A percentile compares a stretch with the other conserved stretches of the same genome.
phyloP scores from a whole-genome alignment of 1,140 invertebrate species.

The Araneus ventricosus region DNA sequence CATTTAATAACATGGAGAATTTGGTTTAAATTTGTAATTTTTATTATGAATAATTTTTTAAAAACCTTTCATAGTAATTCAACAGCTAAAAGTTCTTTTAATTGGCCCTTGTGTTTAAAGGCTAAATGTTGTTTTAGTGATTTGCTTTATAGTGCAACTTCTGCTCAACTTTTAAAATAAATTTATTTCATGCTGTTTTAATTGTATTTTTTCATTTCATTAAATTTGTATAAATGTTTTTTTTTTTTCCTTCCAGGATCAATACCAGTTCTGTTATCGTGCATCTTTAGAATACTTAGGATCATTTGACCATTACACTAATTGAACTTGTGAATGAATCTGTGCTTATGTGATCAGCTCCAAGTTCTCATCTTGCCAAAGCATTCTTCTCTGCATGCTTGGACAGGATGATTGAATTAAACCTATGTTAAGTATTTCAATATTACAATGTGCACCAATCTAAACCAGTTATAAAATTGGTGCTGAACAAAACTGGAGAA shows the following conservation, averaged over 20 bases:
- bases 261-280: constrained; percentile 99
- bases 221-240: background rate
- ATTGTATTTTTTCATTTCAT: too few species aligned
- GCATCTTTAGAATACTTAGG: constrained; percentile 94
- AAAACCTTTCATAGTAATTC: too few species aligned
- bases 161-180: too few species aligned
- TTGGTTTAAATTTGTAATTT: too few species aligned
- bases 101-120: too few species aligned
- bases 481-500: background rate
- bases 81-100: too few species aligned
- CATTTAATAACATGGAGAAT: too few species aligned
- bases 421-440: background rate
- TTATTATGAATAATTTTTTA: too few species aligned
- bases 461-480: background rate
- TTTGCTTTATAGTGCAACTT: too few species aligned
- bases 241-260: constrained; percentile 84
- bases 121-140: too few species aligned
- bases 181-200: too few species aligned
- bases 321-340: constrained; percentile 52
- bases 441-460: background rate
- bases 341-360: background rate
- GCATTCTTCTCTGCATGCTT: constrained; percentile 43
- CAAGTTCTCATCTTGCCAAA: constrained; percentile 48
- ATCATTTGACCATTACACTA: constrained; percentile 76
- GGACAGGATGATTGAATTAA: constrained; percentile 42